Base-by-base conservation (phyloP, 2,797 vertebrate genomes). In the Amphiprion clarkii region DNA sequence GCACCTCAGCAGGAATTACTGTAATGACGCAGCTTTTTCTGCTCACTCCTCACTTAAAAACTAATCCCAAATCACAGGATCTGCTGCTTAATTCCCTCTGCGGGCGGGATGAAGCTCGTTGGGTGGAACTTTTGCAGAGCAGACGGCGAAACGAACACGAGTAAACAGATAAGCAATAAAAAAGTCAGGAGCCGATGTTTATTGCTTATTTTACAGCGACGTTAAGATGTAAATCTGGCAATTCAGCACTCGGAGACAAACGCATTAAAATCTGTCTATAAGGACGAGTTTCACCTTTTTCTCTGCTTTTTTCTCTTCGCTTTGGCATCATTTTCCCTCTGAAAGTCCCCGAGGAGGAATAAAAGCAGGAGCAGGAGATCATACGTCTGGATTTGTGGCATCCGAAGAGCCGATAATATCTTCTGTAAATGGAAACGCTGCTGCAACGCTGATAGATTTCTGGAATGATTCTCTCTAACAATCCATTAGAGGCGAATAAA, bases 31-130 rank as follows among this genome's bases (percentile, higher is more conserved):
- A 27, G 27, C 27, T 3, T 67, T 40, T 69, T 56, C 31, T 85
- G 76, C 71, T 73, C 61, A 75, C 51, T 14, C 62, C 40, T 5
- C 53, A 62, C 8, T 71, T 64, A n/a, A 48, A 61, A 7, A 39
- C 74, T 73, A 57, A 84, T 76, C 66, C 74, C 25, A 36, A 9
- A 71, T 74, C 40, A 44, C 46, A 57, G 8, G 27, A 56, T 62
- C 52, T 76, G 61, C 19, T 10, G 0, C 10, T 57, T 59, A 52
- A 68, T 42, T 69, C 62, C 40, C 29, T 27, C 27, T 27, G 3
- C 48, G 67, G 83, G 67, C 42, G 65, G 42, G 48, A 51, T 56
- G 48, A 82, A 69, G 10, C 52, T 60, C 7, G 12, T 68, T 31
- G 21, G 8, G 36, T 9, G 14, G 14, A 64, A 79, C 19, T 27